Percentiles rank a stretch among this genome's conserved stretches.
Conservation (phyloP, 1,140 invertebrate genomes). For the Drosophila mayri region DNA sequence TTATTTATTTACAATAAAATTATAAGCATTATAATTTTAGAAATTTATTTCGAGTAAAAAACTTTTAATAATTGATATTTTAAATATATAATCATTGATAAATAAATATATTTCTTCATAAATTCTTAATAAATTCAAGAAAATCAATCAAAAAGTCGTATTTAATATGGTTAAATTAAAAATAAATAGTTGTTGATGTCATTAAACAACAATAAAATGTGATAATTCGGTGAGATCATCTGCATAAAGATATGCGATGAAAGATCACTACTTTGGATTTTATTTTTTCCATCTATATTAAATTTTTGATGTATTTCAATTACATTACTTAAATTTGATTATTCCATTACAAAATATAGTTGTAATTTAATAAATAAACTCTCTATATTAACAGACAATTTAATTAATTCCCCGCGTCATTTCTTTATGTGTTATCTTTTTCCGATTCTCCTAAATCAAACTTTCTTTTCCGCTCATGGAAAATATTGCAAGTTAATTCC, state of each 20-base stretch:
- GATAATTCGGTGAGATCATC: conserved; percentile 34
- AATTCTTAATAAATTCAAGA: background rate
- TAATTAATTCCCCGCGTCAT: background rate
- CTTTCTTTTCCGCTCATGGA: conserved; percentile 37
- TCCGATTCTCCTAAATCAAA: conserved; percentile 36
- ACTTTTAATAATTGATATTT: too few relatives aligned
- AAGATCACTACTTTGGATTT: background rate
- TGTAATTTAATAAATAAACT: background rate
- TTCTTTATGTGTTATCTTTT: conserved; percentile 13
- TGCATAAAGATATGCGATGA: background rate
- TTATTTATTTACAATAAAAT: too few relatives aligned
- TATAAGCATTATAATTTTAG: too few relatives aligned
- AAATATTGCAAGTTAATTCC: conserved; percentile 19
- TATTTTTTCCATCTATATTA: too few relatives aligned
- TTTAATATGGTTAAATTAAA: background rate
- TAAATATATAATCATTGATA: too few relatives aligned
- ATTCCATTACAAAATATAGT: background rate
- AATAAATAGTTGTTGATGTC: conserved; percentile 5
- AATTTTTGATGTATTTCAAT: too few relatives aligned
- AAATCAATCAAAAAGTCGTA: background rate
- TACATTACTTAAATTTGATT: too few relatives aligned
- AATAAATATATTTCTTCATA: too few relatives aligned
- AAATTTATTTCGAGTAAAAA: too few relatives aligned
- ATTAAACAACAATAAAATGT: background rate
- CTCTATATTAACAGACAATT: background rate